Conservation (phyloP, 1,140 invertebrate species). For the Trichoplusia ni region DNA sequence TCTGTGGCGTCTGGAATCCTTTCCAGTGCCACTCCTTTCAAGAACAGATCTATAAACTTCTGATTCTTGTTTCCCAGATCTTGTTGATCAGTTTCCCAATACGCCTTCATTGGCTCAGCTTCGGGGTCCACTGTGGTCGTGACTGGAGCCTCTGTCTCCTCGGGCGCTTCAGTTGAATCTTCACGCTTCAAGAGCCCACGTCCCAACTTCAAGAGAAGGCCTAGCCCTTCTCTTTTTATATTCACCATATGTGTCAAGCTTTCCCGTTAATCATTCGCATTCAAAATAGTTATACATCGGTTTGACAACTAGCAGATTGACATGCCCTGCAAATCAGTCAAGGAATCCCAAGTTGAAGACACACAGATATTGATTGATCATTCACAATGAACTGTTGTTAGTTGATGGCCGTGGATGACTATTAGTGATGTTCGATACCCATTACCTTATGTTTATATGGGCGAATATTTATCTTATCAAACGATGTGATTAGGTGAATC, state of each 20-base stretch:
- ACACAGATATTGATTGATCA: slow-evolving; percentile 74
- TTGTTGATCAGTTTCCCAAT: slow-evolving; percentile 72
- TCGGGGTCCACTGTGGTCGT: slow-evolving; percentile 42
- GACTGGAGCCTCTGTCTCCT: slow-evolving; percentile 33
- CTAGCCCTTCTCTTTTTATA: slow-evolving; percentile 70
- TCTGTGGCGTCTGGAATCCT: slow-evolving; percentile 71
- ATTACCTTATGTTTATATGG: slow-evolving; percentile 49
- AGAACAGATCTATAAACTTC: slow-evolving; percentile 66
- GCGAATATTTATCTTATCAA: slow-evolving; percentile 45
- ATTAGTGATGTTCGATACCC: slow-evolving; percentile 53
- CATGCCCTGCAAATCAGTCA: slow-evolving; percentile 79
- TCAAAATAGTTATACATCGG: slow-evolving; percentile 61
- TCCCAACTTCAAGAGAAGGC: slow-evolving; percentile 71
- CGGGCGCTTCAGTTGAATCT: slow-evolving; percentile 51
- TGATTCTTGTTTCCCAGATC: slow-evolving; percentile 58
- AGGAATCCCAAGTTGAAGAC: slow-evolving; percentile 78
- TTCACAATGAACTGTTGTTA: slow-evolving; percentile 62
- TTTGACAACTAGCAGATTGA: slow-evolving; percentile 65
- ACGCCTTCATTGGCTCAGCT: slow-evolving; percentile 70
- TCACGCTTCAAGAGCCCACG: slow-evolving; percentile 51
- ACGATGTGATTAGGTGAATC: slow-evolving; percentile 41
- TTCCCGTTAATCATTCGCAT: slow-evolving; percentile 57
- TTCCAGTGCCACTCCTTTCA: slow-evolving; percentile 60
- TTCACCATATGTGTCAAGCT: slow-evolving; percentile 73
- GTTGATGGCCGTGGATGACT: slow-evolving; percentile 44